These are phyloP conservation scores for Choloepus didactylus DNA, from an alignment of 2,797 vertebrate genomes.

Conservation along the genomic window DNA sequence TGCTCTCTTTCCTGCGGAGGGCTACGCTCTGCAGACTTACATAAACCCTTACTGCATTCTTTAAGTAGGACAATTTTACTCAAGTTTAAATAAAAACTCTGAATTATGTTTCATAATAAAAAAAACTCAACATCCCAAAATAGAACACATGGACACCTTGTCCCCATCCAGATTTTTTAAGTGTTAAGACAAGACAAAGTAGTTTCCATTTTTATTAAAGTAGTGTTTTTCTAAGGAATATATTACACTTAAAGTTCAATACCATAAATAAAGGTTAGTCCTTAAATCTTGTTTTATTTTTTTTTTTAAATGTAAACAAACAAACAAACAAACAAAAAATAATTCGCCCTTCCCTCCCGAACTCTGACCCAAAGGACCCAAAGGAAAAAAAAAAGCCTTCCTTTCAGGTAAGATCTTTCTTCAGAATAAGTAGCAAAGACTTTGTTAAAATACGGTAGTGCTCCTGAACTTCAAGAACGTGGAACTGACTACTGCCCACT, in stretches of 20 bases:
- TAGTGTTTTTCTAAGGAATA: constrained; percentile 68
- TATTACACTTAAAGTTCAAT: constrained; percentile 80
- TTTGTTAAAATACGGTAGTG: constrained; percentile 59
- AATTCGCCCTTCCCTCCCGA: constrained; percentile 80
- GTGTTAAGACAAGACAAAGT: constrained; percentile 63
- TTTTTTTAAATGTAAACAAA: constrained; percentile 82
- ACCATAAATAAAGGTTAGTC: constrained; percentile 85
- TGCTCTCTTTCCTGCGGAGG: neutral
- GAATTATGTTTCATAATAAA: constrained; percentile 18
- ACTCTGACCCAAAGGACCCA: constrained; percentile 67
- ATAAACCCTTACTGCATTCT: neutral
- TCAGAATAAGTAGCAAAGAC: constrained; percentile 71
- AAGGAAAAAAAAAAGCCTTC: constrained; percentile 59
- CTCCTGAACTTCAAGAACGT: neutral
- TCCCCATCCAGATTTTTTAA: constrained; percentile 44
- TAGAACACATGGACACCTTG: neutral
- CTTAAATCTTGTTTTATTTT: constrained; percentile 82
- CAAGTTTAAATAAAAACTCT: constrained; percentile 4
- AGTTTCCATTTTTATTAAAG: constrained; percentile 80
- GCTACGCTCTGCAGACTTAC: neutral
- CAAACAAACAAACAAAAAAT: constrained; percentile 75
- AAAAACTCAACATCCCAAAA: neutral
- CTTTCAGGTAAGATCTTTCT: constrained; percentile 77
- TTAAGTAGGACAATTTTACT: neutral
- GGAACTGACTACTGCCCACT: neutral